Base-by-base conservation (phyloP, 2,888 invertebrate species). In the Polydrusus cervinus region DNA sequence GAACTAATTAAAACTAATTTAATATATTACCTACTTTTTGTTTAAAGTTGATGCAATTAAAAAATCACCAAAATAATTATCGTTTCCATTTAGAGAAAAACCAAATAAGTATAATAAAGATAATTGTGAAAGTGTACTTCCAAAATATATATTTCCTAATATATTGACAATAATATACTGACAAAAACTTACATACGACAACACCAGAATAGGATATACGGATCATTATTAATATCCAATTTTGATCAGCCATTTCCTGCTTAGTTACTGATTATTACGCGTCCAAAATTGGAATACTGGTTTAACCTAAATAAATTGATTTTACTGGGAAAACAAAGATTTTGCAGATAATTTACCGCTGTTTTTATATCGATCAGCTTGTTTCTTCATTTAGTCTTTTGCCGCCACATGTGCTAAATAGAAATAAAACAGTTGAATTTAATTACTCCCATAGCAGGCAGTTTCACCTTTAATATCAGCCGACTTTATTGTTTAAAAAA, bases 111-210 rank as follows among this genome's bases (percentile, higher is more conserved):
- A 53, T 25, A 14, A n/a, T 57, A 11, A 51, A 18, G 9, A 8
- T 13, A 8, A n/a, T 34, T 18, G 57, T 60, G 57, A 60, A 60
- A 60, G 57, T 18, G 38, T 14, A 8, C 9, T 60, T 10, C 11
- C 16, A 16, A 60, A 60, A 38, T 11, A 18, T 11, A 18, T 38
- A 60, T 38, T 34, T 38, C 57, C 57, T 60, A 60, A 60, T 60
- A 38, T 18, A 60, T 38, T 34, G 18, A 60, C 30, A 38, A 38
- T 8, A 38, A 16, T 25, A 38, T 38, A 30, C 16, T 38, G n/a
- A 60, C 57, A 60, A 60, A 60, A 60, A 60, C 57, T 60, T 38
- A 9, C 38, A 60, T 38, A 11, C 16, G 57, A 60, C 57, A 60
- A 18, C 34, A 10, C 38, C 57, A 38, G 38, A 60, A 60, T 60